Conservation (phyloP, 2,797 vertebrate species). For the Hemibagrus guttatus region DNA sequence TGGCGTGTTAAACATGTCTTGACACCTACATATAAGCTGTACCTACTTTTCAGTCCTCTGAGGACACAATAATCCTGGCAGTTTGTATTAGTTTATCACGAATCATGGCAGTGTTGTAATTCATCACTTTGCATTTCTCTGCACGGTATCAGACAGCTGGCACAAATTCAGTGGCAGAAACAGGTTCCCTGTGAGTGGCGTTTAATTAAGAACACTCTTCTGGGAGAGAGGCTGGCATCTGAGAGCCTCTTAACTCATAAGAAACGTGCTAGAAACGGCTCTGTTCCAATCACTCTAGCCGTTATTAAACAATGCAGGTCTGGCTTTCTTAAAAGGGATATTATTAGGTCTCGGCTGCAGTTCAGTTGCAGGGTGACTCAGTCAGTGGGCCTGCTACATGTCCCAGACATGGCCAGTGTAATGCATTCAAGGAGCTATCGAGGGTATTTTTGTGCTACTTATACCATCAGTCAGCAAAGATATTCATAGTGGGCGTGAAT, state of each 20-base stretch:
- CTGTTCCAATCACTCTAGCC: slow-evolving; percentile 74
- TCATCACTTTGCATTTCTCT: slow-evolving; percentile 65
- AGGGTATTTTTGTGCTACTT: slow-evolving; percentile 37
- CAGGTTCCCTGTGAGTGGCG: slow-evolving; percentile 68
- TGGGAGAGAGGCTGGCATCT: slow-evolving; percentile 68
- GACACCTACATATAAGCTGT: slow-evolving; percentile 23
- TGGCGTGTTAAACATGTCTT: slow-evolving; percentile 17
- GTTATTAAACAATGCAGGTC: slow-evolving; percentile 74
- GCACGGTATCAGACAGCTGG: slow-evolving; percentile 58
- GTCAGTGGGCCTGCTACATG: slow-evolving; percentile 25
- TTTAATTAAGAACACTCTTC: slow-evolving; percentile 71
- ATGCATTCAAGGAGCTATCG: slow-evolving; percentile 21
- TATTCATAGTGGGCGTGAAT: slow-evolving; percentile 31
- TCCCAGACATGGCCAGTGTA: slow-evolving; percentile 27
- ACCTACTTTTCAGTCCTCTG: slow-evolving; percentile 25
- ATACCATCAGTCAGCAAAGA: slow-evolving; percentile 31
- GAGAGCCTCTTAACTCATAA: slow-evolving; percentile 73
- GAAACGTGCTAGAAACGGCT: slow-evolving; percentile 73
- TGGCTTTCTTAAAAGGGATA: slow-evolving; percentile 55
- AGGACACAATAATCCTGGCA: slow-evolving; percentile 32
- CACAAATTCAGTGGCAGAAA: slow-evolving; percentile 64
- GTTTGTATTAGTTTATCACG: slow-evolving; percentile 63
- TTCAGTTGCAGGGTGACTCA: slow-evolving; percentile 35
- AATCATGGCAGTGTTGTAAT: slow-evolving; percentile 63
- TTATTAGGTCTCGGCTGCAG: slow-evolving; percentile 50